Evolutionary conservation across 2,888 invertebrate species (phyloP), one percentile per base, ranked within the genome.

Genomic region (Liodrosophila aerea): DNA sequence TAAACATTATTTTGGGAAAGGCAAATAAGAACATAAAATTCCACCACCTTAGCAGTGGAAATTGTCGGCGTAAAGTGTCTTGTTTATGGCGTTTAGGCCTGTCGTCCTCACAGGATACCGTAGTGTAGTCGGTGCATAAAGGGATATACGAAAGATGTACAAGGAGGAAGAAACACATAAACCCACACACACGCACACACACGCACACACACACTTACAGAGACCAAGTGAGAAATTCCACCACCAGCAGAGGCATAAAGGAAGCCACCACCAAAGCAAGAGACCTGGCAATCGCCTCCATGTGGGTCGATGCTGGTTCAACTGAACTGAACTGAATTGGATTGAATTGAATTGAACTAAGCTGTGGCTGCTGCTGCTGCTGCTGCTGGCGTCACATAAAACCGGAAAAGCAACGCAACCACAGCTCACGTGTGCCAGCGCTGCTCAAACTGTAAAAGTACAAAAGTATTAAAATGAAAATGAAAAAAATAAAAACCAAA

Each of bases 11-110:
- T 54, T 30, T 54, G 56, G 50, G 5, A 22, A 53, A 61, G 58
- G 50, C 49, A 36, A 49, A 52, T 62, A 34, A 22, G 47, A 62
- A 65, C 70, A 70, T 71, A 58, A 76, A 76, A 76, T 76, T 76
- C 75, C 75, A 76, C 75, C 77, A 76, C 75, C 75, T 67, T 74
- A 56, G n/a, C n/a, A n/a, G n/a, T n/a, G n/a, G n/a, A n/a, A n/a
- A n/a, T n/a, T n/a, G n/a, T n/a, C 2, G 9, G 39, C 11, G 7
- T 39, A 22, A 39, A 39, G n/a, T 16, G 9, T n/a, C 9, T 2
- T 39, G 39, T 39, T 39, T 9, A 37, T 1, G 15, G 16, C 9
- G 16, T n/a, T 9, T 40, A 18, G 2, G 39, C 39, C 39, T 40
- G 22, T 7, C 22, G n/a, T n/a, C n/a, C n/a, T n/a, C n/a, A n/a